Base-by-base conservation (phyloP, 2,113 vertebrate species). In the Microcebus murinus region DNA sequence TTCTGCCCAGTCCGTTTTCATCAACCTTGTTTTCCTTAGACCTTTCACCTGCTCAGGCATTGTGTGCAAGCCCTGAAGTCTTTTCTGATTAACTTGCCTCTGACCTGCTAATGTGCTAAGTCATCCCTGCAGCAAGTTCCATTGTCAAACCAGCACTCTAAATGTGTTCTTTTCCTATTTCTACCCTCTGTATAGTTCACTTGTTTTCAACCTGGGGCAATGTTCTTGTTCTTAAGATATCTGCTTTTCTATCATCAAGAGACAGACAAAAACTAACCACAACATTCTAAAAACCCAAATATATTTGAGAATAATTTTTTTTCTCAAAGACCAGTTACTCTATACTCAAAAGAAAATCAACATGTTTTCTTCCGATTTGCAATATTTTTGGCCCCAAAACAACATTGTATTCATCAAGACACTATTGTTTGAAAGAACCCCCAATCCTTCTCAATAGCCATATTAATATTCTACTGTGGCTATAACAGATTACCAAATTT, bases 241-340 rank as follows among this genome's bases (percentile, higher is more conserved):
- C 55, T 81, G n/a, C 25, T 90, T 57, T 92, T 68, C 50, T 88
- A 36, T 18, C 52, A 23, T 23, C 36, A 74, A 67, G 18, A 68
- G 70, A 81, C 11, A 80, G 34, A 50, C 6, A 79, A 91, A 94
- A 84, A 45, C 13, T 85, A 91, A 74, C 34, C 12, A 61, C 52
- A 73, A n/a, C 5, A 39, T 85, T 63, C 50, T 91, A 77, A 85
- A 87, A 94, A 4, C 67, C 23, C 52, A 50, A 73, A 77, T 61
- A 25, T 55, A 88, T 86, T 93, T 80, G 50, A 90, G 87, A 96
- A 87, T 73, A 89, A 94, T 70, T 50, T 23, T 52, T 94, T 82
- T 85, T 39, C 31, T 63, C 31, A 6, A 91, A 93, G 67, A 81
- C 31, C 1, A 23, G 27, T 45, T 50, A 80, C 23, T 92, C 83